Evolutionary conservation across 2,888 invertebrate genomes (phyloP).

Genomic region (Conistra vaccinii): DNA sequence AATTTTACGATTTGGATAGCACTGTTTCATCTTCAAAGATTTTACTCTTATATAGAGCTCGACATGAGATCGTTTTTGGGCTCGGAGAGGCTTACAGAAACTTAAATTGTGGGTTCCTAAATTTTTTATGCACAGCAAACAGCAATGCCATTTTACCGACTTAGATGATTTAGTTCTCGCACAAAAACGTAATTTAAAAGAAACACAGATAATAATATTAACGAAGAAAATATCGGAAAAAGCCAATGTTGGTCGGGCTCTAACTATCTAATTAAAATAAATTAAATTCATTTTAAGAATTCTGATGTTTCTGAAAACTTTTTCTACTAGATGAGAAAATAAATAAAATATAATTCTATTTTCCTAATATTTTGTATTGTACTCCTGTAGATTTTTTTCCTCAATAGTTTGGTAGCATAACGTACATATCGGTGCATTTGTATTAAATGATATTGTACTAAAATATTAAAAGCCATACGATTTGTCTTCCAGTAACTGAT

Average conservation of each 20-base stretch:
- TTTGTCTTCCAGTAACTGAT: slow-evolving; percentile 91
- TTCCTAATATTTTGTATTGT: slow-evolving; percentile 88
- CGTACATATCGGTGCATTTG: slow-evolving; percentile 88
- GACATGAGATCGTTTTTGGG: slow-evolving; percentile 48
- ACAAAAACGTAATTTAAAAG: slow-evolving; percentile 39
- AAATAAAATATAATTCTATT: slow-evolving; percentile 84
- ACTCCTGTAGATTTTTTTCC: slow-evolving; percentile 83
- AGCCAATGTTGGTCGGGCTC: slow-evolving; percentile 60
- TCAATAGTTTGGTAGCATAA: slow-evolving; percentile 87
- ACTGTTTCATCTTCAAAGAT: slow-evolving; percentile 71
- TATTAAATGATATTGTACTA: slow-evolving; percentile 85
- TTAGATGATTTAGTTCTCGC: slow-evolving; percentile 37
- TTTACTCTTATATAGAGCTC: slow-evolving; percentile 59
- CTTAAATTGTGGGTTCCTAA: slow-evolving; percentile 15
- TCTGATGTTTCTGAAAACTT: slow-evolving; percentile 83
- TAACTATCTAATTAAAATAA: slow-evolving; percentile 58
- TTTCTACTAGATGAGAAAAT: slow-evolving; percentile 78
- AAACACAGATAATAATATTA: slow-evolving; percentile 27
- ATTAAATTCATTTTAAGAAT: slow-evolving; percentile 73
- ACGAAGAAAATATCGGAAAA: slow-evolving; percentile 9
- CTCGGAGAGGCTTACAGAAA: slow-evolving; percentile 25
- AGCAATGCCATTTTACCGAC: slow-evolving; percentile 13
- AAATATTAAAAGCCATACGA: slow-evolving; percentile 90
- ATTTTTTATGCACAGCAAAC: slow-evolving; percentile 43
- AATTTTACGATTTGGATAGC: slow-evolving; percentile 69